A percentile compares a stretch with the other conserved stretches of the same genome.
These are phyloP conservation scores for Harpalus rubripes DNA, from an alignment of 2,888 invertebrate genomes.

Conservation along the genomic window DNA sequence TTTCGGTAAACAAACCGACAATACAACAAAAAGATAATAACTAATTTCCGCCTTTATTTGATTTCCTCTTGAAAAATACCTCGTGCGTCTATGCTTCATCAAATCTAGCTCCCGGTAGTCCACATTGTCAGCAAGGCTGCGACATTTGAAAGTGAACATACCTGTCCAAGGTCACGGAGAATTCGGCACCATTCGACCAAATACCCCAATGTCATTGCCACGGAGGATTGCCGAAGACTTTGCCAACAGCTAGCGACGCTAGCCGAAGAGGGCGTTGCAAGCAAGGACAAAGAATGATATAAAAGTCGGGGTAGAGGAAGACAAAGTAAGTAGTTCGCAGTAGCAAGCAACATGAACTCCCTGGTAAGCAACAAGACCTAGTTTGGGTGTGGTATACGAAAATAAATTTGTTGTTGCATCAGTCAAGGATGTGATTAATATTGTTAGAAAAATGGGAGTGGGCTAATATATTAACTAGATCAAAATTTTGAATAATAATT, in stretches of 20 bases:
- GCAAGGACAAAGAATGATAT: conserved; percentile 61
- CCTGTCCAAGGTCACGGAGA: neutral
- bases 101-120: conserved; percentile 13
- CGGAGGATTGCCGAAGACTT: conserved; percentile 13
- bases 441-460: no score
- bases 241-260: neutral
- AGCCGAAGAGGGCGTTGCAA: conserved; percentile 47
- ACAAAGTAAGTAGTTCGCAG: conserved; percentile 64
- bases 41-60: neutral
- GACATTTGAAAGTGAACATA: conserved; percentile 5
- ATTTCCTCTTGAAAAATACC: neutral
- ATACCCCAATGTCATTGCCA: conserved; percentile 43
- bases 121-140: neutral
- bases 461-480: no score
- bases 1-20: neutral
- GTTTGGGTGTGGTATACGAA: no score
- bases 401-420: no score
- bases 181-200: neutral
- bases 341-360: conserved; percentile 53
- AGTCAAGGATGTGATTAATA: no score
- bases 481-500: no score
- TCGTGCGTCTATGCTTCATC: neutral
- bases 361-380: conserved; percentile 13
- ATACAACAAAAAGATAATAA: neutral
- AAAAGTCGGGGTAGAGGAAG: conserved; percentile 47